These are phyloP conservation scores for Neosilurus hyrtlii DNA, from an alignment of 2,797 vertebrate genomes.

Conservation along the genomic window DNA sequence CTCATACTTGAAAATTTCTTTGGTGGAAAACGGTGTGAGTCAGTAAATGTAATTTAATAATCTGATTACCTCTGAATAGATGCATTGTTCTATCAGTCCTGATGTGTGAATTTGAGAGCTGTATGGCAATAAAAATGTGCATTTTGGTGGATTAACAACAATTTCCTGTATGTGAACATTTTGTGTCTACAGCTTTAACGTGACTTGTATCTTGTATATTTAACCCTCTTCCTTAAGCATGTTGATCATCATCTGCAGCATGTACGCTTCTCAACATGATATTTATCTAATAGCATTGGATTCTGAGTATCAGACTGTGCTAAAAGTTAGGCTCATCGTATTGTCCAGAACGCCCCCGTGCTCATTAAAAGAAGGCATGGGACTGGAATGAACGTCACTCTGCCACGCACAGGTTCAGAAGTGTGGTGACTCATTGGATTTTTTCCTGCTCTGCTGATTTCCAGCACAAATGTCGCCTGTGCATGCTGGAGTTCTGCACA, in stretches of 20 bases:
- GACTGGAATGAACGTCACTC: background rate
- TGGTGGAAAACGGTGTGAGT: background rate
- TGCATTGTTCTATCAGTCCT: background rate
- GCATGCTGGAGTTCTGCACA: background rate
- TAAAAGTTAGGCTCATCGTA: background rate
- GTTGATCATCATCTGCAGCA: background rate
- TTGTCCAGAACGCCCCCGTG: background rate
- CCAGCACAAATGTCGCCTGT: constrained; percentile 16
- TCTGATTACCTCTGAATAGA: background rate
- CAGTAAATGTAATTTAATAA: background rate
- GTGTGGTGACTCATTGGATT: constrained; percentile 2
- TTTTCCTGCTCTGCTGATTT: constrained; percentile 30
- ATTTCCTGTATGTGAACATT: too few relatives aligned
- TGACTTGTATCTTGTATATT: background rate
- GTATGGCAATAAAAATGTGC: too few relatives aligned
- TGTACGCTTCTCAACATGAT: constrained; percentile 18
- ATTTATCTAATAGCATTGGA: constrained; percentile 29
- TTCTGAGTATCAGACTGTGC: constrained; percentile 10
- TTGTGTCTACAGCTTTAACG: background rate
- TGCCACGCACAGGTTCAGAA: background rate
- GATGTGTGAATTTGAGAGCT: background rate
- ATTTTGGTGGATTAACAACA: background rate
- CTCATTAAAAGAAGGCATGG: constrained; percentile 35
- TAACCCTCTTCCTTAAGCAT: background rate
- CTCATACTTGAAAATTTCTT: background rate